Evolutionary conservation across 1,140 invertebrate genomes (phyloP).

Genomic region (Formica selysi): DNA sequence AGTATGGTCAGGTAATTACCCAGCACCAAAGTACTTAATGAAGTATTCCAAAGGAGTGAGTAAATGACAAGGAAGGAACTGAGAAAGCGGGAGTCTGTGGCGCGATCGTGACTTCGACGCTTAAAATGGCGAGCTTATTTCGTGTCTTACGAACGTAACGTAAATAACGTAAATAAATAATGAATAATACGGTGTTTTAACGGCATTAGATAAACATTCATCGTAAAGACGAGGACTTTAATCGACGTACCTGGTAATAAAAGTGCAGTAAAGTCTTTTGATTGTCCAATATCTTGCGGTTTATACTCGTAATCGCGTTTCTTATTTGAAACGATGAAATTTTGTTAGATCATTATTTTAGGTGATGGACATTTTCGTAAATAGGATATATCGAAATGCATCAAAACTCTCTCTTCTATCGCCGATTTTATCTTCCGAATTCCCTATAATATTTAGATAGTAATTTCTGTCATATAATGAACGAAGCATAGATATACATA

Average conservation of each 20-base stretch:
- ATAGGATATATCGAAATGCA: conserved; percentile 23
- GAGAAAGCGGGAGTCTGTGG: conserved; percentile 13
- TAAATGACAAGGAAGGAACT: conserved; percentile 72
- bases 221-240: conserved; percentile 13
- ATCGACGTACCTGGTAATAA: not conserved
- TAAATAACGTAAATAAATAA: conserved; percentile 35
- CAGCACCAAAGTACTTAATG: conserved; percentile 77
- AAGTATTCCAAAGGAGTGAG: conserved; percentile 77
- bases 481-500: conserved; percentile 19
- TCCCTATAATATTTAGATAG: conserved; percentile 16
- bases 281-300: not conserved
- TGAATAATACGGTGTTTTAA: not conserved
- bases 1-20: conserved; percentile 79
- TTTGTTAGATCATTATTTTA: conserved; percentile 7
- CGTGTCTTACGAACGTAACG: not conserved
- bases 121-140: conserved; percentile 7
- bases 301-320: not conserved
- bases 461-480: conserved; percentile 50
- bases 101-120: conserved; percentile 28
- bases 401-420: conserved; percentile 3
- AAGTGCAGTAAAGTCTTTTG: not conserved
- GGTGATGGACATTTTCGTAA: conserved; percentile 19
- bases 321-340: conserved; percentile 13
- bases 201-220: not conserved
- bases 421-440: conserved; percentile 37